Evolutionary conservation across 2,113 vertebrate species (phyloP).

Genomic region (human (Homo sapiens)): DNA sequence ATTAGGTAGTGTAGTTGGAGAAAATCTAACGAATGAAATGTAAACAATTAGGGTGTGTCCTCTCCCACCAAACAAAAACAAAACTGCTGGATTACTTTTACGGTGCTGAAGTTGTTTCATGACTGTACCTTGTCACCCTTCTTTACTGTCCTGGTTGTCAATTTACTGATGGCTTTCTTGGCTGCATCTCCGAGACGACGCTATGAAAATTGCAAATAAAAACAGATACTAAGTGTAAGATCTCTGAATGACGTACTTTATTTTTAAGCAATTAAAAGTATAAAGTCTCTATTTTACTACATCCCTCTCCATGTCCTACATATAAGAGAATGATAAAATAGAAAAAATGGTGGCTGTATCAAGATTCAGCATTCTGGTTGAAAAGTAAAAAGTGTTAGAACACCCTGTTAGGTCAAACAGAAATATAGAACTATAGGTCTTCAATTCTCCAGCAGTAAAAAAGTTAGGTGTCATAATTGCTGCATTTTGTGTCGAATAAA

Average conservation of each 20-base stretch:
- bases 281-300: slow-evolving; percentile 42
- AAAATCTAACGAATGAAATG: slow-evolving; percentile 1
- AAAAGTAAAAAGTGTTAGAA: not conserved
- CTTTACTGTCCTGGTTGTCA: slow-evolving; percentile 97
- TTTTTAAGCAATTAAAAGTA: slow-evolving; percentile 65
- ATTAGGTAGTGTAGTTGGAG: not conserved
- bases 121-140: slow-evolving; percentile 96
- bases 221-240: slow-evolving; percentile 70
- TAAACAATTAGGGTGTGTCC: not conserved
- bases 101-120: not conserved
- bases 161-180: slow-evolving; percentile 97
- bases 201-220: slow-evolving; percentile 84
- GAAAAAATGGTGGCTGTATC: not conserved
- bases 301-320: slow-evolving; percentile 8
- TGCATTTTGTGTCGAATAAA: not conserved
- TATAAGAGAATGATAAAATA: slow-evolving; percentile 19
- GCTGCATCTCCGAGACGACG: slow-evolving; percentile 97
- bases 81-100: not conserved
- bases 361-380: not conserved
- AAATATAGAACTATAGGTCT: too few relatives aligned
- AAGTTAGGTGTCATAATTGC: not conserved
- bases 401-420: not conserved
- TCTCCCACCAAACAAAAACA: not conserved
- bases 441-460: not conserved
- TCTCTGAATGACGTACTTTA: slow-evolving; percentile 59